Percentiles rank a stretch among this genome's conserved stretches.
These are phyloP conservation scores for Zaprionus obscuricornis DNA, from an alignment of 2,888 invertebrate genomes.

Conservation along the genomic window DNA sequence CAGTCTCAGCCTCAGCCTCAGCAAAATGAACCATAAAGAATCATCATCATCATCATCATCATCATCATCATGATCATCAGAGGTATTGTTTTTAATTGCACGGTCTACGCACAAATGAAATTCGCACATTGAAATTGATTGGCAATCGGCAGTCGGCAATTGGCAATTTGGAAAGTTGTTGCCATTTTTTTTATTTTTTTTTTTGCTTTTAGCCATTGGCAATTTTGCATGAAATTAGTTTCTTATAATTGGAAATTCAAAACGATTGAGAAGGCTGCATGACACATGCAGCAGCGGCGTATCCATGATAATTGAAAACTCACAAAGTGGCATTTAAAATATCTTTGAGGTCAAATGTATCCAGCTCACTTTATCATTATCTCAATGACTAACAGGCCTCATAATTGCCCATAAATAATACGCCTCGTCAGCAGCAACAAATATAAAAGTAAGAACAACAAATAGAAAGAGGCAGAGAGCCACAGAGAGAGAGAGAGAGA, in stretches of 20 bases:
- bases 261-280: constrained; percentile 20
- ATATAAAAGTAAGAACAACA: constrained; percentile 9
- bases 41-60: neutral
- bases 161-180: constrained; percentile 9
- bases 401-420: constrained; percentile 60
- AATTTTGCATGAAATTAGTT: constrained; percentile 69
- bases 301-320: constrained; percentile 43
- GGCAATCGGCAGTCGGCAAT: constrained; percentile 41
- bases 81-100: constrained; percentile 22
- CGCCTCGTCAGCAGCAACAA: constrained; percentile 47
- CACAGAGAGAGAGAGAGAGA: neutral
- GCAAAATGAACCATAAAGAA: no score
- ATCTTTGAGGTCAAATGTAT: constrained; percentile 1
- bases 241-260: constrained; percentile 65
- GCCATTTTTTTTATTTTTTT: constrained; percentile 1
- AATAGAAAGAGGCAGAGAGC: no score
- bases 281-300: constrained; percentile 21
- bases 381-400: constrained; percentile 26
- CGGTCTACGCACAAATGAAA: constrained; percentile 41
- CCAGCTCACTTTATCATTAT: constrained; percentile 32
- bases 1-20: no score
- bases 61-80: neutral
- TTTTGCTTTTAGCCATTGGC: constrained; percentile 13
- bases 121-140: constrained; percentile 44
- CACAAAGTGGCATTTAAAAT: no score